These are phyloP conservation scores for Epicauta chinensis DNA, from an alignment of 1,140 invertebrate genomes.

Conservation along the genomic window DNA sequence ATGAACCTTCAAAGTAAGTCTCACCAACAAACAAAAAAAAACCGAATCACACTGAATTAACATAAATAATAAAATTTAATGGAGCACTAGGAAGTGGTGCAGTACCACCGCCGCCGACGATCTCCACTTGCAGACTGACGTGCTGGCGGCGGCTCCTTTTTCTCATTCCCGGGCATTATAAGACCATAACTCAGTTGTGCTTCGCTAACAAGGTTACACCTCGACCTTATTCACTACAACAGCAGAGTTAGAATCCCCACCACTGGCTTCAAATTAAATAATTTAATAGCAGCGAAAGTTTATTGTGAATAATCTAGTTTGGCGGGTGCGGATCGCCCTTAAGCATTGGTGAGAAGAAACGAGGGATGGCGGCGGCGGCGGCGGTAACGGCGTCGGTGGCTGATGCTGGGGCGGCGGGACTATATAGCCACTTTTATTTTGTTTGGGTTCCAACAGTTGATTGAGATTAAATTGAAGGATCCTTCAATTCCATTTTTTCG, in stretches of 20 bases:
- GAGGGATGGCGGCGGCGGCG: background rate
- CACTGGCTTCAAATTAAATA: conserved; percentile 42
- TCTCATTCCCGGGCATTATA: conserved; percentile 42
- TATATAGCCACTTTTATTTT: too few relatives aligned
- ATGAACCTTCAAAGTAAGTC: conserved; percentile 60
- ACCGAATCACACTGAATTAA: background rate
- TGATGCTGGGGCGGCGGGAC: background rate
- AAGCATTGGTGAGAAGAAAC: background rate
- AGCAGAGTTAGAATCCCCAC: conserved; percentile 26
- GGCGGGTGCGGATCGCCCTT: conserved; percentile 19
- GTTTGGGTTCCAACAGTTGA: too few relatives aligned
- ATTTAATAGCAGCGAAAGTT: conserved; percentile 45
- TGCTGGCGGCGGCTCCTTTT: conserved; percentile 37
- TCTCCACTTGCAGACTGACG: conserved; percentile 20
- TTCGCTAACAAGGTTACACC: conserved; percentile 42
- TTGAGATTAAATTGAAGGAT: too few relatives aligned
- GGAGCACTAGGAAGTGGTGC: conserved; percentile 4
- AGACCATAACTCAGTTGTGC: conserved; percentile 44
- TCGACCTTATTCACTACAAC: conserved; percentile 37
- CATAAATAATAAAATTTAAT: background rate
- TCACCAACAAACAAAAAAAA: background rate
- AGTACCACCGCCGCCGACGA: conserved; percentile 21
- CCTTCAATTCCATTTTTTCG: too few relatives aligned
- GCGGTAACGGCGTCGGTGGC: background rate
- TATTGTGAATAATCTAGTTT: conserved; percentile 46